Evolutionary conservation across 2,797 vertebrate genomes (phyloP), one percentile per base, ranked within the genome.

Genomic region (Aulostomus chinensis): DNA sequence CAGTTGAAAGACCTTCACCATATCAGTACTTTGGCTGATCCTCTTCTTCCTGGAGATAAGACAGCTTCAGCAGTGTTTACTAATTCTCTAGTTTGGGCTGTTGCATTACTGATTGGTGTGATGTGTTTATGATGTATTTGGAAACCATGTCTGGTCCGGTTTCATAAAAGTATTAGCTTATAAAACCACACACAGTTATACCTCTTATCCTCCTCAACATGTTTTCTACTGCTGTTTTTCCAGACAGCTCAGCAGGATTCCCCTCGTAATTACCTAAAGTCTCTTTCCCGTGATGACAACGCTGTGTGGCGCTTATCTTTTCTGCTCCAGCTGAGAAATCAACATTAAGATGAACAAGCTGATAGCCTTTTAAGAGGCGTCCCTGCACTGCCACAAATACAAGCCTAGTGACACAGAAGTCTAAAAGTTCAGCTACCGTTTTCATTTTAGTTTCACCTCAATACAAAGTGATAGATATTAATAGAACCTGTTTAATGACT

Each of bases 401-500:
- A n/a, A n/a, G n/a, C n/a, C n/a, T n/a, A n/a, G n/a, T n/a, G n/a
- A n/a, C n/a, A n/a, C n/a, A n/a, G n/a, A n/a, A n/a, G n/a, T n/a
- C n/a, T n/a, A n/a, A n/a, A n/a, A n/a, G n/a, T n/a, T 24, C 4
- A 24, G 22, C 22, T 4, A 45, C 47, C 10, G 7, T 16, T 68
- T 65, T 53, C n/a, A 24, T 35, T 53, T 38, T 15, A 31, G 45
- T 47, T 57, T 59, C 39, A 49, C 43, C 52, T 28, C 39, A 58
- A 65, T 54, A 55, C 42, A 57, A 48, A 46, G 31, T 29, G 25
- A 61, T 55, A 70, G 28, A 66, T 79, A 68, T 68, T 72, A 77
- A 69, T 52, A 37, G 39, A 40, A 56, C 30, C 40, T 82, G 80
- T 85, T 68, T 65, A 59, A 86, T 80, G 74, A 61, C 47, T 63